A percentile compares a stretch with the other conserved stretches of the same genome.
Conservation (phyloP, 2,113 vertebrate species). For the Redunca redunca region DNA sequence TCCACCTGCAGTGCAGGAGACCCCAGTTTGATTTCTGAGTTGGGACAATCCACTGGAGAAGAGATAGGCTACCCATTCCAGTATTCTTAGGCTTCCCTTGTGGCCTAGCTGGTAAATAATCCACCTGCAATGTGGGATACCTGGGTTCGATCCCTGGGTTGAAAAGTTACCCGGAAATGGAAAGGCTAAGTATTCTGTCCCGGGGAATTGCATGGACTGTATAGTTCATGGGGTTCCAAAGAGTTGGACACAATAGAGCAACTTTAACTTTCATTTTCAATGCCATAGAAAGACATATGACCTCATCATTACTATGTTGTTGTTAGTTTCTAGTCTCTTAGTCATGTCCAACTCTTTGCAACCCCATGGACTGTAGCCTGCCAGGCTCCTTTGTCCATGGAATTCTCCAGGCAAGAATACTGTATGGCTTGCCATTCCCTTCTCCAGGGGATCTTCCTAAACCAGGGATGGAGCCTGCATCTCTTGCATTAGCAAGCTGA, state of each 20-base stretch:
- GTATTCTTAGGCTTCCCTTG: neutral
- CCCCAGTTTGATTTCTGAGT: neutral
- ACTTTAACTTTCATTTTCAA: neutral
- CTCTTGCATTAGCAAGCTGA: neutral
- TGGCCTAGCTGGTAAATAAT: neutral
- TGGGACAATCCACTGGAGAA: neutral
- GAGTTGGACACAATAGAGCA: fast-evolving
- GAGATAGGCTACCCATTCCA: neutral
- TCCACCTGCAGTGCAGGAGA: neutral
- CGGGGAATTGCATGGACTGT: neutral
- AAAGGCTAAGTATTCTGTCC: neutral
- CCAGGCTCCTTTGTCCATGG: neutral
- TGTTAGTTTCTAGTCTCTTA: neutral
- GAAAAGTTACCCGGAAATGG: neutral
- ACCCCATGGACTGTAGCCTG: neutral
- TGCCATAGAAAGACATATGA: neutral
- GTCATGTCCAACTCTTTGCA: neutral
- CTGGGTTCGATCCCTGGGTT: neutral
- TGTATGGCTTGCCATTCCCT: neutral
- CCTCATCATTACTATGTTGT: neutral
- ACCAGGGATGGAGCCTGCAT: neutral
- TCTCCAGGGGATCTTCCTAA: neutral
- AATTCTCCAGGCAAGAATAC: neutral
- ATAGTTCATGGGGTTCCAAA: neutral
- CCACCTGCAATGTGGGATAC: neutral